Base-by-base conservation (phyloP, 2,797 vertebrate species). In the Hippoglossus hippoglossus region DNA sequence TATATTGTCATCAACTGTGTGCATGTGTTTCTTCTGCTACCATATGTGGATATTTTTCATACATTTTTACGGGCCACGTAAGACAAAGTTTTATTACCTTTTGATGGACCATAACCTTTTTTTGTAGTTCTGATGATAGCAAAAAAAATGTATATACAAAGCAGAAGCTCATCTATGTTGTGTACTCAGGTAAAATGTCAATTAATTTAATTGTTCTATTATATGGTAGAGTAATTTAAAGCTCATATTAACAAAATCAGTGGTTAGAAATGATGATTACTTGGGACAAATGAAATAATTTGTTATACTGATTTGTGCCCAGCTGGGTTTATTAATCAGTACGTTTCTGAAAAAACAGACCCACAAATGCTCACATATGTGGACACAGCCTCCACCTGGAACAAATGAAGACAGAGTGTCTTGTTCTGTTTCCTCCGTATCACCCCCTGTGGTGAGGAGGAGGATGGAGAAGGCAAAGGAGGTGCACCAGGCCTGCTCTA, bases 401-500 rank as follows among this genome's bases (percentile, higher is more conserved):
- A 67, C 31, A 64, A 59, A 75, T 34, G 25, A 71, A 57, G 55
- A 63, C 65, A 81, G 63, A 80, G 65, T 58, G 68, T 68, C 53
- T 71, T 66, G 44, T 75, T 63, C 61, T 7, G 47, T 53, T 74
- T 73, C 59, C 52, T 76, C 19, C 5, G 44, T 67, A 16, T 19
- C 44, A 66, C 83, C 80, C 71, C 77, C 81, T 54, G 63, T 75
- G 80, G 85, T 71, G 88, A 81, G 62, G 74, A 76, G 80, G 88
- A 72, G 54, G 63, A 89, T 44, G 85, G 83, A 87, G 90, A 79
- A 84, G 68, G 73, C 63, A 74, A 86, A 75, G 78, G 68, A 83
- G 85, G 86, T 83, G 89, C 79, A 77, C 79, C 77, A 84, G 89
- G 91, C 91, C 92, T 85, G 84, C 90, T 94, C 93, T 91, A 93